phyloP scores from a whole-genome alignment of 2,113 vertebrate species.

The Suncus etruscus region DNA sequence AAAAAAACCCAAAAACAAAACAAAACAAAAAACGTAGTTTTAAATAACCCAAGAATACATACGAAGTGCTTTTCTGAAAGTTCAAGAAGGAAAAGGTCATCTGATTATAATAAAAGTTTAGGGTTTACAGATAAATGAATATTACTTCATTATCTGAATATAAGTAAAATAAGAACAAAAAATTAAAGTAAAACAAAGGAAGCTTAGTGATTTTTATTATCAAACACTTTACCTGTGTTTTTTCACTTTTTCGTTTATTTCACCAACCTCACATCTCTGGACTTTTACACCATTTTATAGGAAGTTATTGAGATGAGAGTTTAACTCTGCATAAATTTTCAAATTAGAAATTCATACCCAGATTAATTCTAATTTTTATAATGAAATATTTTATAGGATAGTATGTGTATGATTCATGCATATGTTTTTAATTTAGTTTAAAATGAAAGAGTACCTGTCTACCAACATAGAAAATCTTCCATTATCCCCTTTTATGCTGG shows the following conservation, averaged over 20 bases:
- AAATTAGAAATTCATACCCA: background rate
- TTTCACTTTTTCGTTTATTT: background rate
- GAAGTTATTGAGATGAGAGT: background rate
- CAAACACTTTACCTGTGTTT: background rate
- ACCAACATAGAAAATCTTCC: background rate
- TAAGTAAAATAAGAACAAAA: slow-evolving; percentile 1
- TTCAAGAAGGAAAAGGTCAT: background rate
- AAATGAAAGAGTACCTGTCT: background rate
- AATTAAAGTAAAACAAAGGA: background rate
- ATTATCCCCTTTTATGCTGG: background rate
- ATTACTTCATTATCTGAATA: slow-evolving; percentile 1
- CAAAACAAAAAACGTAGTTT: background rate
- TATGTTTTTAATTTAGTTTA: slow-evolving; percentile 35
- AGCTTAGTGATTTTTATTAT: background rate
- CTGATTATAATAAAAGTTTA: background rate
- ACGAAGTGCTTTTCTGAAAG: background rate
- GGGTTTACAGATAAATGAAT: background rate
- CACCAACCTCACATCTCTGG: background rate
- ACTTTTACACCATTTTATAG: background rate
- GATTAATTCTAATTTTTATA: slow-evolving; percentile 24
- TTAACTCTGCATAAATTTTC: background rate
- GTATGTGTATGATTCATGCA: background rate
- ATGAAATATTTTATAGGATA: background rate
- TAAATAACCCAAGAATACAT: background rate
- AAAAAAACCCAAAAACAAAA: no score